phyloP scores from a whole-genome alignment of 2,797 vertebrate genomes.

The Rousettus madagascariensis region DNA sequence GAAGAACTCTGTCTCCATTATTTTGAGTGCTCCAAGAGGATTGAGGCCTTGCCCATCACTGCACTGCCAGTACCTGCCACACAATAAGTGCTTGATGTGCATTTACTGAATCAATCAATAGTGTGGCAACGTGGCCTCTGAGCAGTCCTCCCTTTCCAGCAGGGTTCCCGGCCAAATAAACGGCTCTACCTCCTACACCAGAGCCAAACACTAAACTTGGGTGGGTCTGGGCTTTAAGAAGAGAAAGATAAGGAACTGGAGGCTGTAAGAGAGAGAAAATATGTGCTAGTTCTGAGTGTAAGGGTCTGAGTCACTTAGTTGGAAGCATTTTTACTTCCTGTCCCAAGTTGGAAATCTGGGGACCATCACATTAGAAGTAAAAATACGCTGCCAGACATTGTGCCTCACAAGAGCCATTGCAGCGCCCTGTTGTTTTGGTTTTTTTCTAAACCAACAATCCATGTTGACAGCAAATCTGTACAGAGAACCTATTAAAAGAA shows the following conservation, averaged over 20 bases:
- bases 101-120: not conserved
- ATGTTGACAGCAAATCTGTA: slow-evolving; percentile 70
- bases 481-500: slow-evolving; percentile 73
- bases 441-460: slow-evolving; percentile 41
- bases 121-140: not conserved
- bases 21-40: not conserved
- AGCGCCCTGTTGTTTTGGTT: not conserved
- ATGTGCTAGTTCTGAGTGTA: not conserved
- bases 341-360: not conserved
- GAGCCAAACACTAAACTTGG: not conserved
- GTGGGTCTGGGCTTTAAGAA: not conserved
- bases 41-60: not conserved
- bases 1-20: slow-evolving; percentile 12
- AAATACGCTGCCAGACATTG: not conserved
- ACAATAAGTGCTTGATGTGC: accelerated
- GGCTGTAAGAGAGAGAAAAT: not conserved
- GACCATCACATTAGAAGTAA: not conserved
- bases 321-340: not conserved
- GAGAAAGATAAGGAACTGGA: not conserved
- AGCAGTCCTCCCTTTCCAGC: not conserved
- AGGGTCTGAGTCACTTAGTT: not conserved
- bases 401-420: not conserved
- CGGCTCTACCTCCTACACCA: not conserved
- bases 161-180: not conserved
- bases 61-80: not conserved